phyloP scores from a whole-genome alignment of 1,140 invertebrate genomes.

The Gyrodactylus bullatarudis region DNA sequence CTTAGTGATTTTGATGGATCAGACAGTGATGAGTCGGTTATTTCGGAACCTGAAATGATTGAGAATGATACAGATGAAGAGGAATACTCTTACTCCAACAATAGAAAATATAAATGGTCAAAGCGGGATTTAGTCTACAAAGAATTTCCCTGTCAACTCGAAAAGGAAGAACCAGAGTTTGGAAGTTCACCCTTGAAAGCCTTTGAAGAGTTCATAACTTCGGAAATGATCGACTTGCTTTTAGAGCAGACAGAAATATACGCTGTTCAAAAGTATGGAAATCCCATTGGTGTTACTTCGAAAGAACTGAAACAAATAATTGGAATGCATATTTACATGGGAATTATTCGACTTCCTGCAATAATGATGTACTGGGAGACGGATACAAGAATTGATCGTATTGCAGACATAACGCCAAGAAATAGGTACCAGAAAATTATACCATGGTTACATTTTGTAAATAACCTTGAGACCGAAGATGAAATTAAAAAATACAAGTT shows the following conservation, averaged over 20 bases:
- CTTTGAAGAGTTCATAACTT: neutral
- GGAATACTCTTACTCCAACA: no score
- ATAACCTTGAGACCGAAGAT: constrained; percentile 6
- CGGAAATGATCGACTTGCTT: neutral
- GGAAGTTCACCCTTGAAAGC: neutral
- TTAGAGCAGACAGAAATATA: neutral
- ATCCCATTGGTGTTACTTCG: neutral
- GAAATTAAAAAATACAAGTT: constrained; percentile 8
- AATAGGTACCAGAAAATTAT: neutral
- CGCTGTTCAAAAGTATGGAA: neutral
- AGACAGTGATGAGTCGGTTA: neutral
- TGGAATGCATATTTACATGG: constrained; percentile 5
- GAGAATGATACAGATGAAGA: neutral
- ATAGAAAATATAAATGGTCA: neutral
- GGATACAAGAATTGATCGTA: neutral
- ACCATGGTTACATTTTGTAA: constrained; percentile 7
- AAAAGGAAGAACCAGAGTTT: no score
- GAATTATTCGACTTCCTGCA: neutral
- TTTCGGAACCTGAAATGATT: neutral
- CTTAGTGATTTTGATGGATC: neutral
- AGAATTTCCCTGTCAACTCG: neutral
- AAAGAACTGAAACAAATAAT: constrained; percentile 5
- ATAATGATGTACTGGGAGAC: constrained; percentile 1
- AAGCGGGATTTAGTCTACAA: neutral
- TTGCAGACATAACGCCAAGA: constrained; percentile 4